Percentiles rank a stretch among this genome's conserved stretches.
phyloP scores from a whole-genome alignment of 2,113 vertebrate species.

The Neodontobutis hainanensis region DNA sequence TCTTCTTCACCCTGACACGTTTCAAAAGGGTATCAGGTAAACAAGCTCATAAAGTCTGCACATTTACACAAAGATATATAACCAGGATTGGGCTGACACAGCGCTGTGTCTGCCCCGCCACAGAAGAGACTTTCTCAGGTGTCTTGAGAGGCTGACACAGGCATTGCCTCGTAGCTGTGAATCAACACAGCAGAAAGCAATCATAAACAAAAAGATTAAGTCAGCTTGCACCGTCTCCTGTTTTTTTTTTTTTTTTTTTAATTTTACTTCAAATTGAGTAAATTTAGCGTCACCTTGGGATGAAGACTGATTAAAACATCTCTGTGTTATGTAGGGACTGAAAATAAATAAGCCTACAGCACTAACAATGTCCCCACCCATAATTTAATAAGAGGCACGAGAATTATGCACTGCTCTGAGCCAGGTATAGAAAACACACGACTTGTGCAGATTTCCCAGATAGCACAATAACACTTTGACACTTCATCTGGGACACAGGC shows the following conservation, averaged over 20 bases:
- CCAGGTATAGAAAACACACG: slow-evolving; percentile 30
- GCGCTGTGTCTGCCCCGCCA: slow-evolving; percentile 29
- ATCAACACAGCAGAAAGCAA: slow-evolving; percentile 12
- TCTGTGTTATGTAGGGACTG: slow-evolving; percentile 34
- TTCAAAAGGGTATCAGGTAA: slow-evolving; percentile 67
- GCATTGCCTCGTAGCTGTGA: slow-evolving; percentile 12
- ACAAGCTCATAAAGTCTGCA: slow-evolving; percentile 36
- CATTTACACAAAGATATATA: slow-evolving; percentile 49
- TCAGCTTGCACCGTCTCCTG: slow-evolving; percentile 11
- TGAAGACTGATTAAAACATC: slow-evolving; percentile 58
- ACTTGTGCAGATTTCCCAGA: slow-evolving; percentile 43
- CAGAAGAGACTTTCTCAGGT: slow-evolving; percentile 11
- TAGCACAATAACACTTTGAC: slow-evolving; percentile 38
- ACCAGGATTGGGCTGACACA: slow-evolving; percentile 40
- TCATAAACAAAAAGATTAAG: slow-evolving; percentile 27
- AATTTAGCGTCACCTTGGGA: slow-evolving; percentile 56
- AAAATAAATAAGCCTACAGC: slow-evolving; percentile 43
- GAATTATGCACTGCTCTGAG: slow-evolving; percentile 32
- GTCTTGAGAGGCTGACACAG: slow-evolving; percentile 18
- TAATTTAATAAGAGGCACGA: slow-evolving; percentile 43
- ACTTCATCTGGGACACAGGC: slow-evolving; percentile 32
- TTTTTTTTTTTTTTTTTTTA: slow-evolving; percentile 6
- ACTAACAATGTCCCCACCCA: slow-evolving; percentile 29
- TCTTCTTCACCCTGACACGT: slow-evolving; percentile 39
- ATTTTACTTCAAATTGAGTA: slow-evolving; percentile 27